Evolutionary conservation across 2,113 vertebrate species (phyloP), one percentile per base, ranked within the genome.

Genomic region (Phyllostomus discolor): DNA sequence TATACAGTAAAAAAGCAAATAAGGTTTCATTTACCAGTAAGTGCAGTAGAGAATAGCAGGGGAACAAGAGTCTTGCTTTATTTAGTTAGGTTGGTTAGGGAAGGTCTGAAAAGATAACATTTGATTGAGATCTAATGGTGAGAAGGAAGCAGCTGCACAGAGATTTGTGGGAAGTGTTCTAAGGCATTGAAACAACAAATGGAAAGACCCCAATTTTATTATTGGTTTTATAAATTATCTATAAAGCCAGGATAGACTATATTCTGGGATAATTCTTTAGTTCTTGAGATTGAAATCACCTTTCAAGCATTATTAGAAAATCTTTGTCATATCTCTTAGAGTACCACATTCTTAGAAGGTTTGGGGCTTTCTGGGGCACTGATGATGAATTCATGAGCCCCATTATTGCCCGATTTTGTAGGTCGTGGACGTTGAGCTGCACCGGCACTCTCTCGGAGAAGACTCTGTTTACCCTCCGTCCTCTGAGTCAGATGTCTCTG

Each of bases 341-440:
- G 24, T 31, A 50, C 52, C 19, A 15, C 0, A 5, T 87, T 96
- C 75, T 76, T 46, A 52, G 52, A 35, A 76, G 93, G 5, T 50
- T 17, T 82, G 8, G 59, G 76, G n/a, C 67, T 78, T 91, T 76
- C 78, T 73, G 15, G 73, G 72, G 48, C 46, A 7, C n/a, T n/a
- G 59, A 64, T 64, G 72, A 48, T 84, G 41, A 83, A 94, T 80
- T 96, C 83, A 95, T 28, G 35, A 70, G 33, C 85, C 64, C 22
- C 1, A 1, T 79, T 96, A 19, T 96, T 91, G 41, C 66, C 67
- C 96, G 0, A 86, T 97, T 96, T 41, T 98, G 84, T 97, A 99
- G 99, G 99, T 99, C 73, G 99, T 99, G 94, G 99, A 99, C 94
- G 99, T 99, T 97, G 99, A 99, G 95, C 99, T 99, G 2, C 99